Conservation (phyloP, 1,140 invertebrate species). For the Rhynchophorus ferrugineus region DNA sequence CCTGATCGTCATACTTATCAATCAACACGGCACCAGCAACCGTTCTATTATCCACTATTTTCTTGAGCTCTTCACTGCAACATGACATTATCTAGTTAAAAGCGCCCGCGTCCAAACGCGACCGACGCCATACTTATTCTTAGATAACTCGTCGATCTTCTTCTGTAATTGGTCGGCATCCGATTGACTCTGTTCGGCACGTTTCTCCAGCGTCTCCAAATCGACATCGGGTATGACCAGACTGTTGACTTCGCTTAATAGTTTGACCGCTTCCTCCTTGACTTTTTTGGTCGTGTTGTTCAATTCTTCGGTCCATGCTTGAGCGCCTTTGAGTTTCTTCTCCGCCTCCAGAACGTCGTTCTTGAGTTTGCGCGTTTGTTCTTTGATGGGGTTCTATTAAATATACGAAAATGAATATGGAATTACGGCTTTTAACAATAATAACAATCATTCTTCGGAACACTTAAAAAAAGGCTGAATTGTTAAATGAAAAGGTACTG, state of each 20-base stretch:
- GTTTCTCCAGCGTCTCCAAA: conserved; percentile 56
- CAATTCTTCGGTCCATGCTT: conserved; percentile 62
- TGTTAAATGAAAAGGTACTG: too few relatives aligned
- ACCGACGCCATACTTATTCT: conserved; percentile 41
- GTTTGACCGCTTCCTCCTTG: conserved; percentile 69
- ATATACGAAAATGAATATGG: too few relatives aligned
- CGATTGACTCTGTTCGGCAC: conserved; percentile 53
- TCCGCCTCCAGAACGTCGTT: conserved; percentile 52
- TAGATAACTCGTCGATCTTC: conserved; percentile 40
- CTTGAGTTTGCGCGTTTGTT: conserved; percentile 53
- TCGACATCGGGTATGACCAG: conserved; percentile 69
- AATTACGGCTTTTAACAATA: too few relatives aligned
- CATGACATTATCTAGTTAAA: neutral
- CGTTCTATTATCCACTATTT: conserved; percentile 32
- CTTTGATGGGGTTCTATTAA: conserved; percentile 38
- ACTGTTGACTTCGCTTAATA: conserved; percentile 68
- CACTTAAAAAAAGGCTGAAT: too few relatives aligned
- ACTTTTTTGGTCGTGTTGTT: conserved; percentile 62
- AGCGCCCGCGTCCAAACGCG: too few relatives aligned
- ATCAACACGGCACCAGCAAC: conserved; percentile 46
- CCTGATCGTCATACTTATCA: conserved; percentile 47
- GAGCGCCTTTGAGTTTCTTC: conserved; percentile 59
- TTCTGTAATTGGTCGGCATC: conserved; percentile 40
- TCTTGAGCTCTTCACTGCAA: conserved; percentile 2
- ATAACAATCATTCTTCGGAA: too few relatives aligned